Base-by-base conservation (phyloP, 2,888 invertebrate genomes). In the Pilophorus perplexus region DNA sequence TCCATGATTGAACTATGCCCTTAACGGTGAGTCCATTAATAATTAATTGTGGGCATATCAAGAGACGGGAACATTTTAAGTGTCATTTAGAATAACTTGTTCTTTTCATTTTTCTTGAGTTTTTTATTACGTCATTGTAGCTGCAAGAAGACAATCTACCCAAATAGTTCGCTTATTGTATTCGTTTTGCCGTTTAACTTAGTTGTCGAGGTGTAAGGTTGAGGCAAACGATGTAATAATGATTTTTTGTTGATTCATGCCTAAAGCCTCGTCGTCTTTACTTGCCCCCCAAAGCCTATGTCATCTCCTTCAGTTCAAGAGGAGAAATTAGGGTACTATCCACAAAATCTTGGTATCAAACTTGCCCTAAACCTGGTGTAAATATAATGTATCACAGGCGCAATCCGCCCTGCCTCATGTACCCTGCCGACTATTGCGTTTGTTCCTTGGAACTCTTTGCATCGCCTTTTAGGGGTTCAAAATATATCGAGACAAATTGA, bases 21-120 rank as follows among this genome's bases (percentile, higher is more conserved):
- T 37, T 67, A 65, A 69, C 69, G 69, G 69, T 69, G 69, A 69
- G 69, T 69, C 64, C 42, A 68, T 69, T 67, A 67, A 69, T 55
- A 69, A 69, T 69, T 67, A 67, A 69, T 69, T 69, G 69, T 67
- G 69, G 69, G 69, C 69, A 69, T 57, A 55, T 42, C 14, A 55
- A 65, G 48, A 68, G 44, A 50, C 66, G 57, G 55, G 57, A 46
- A 66, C 57, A 66, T 23, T 46, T 66, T 57, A 57, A 57, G 66
- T 57, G 59, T 57, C 66, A 46, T 67, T 60, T 50, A 20, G 44
- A 57, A 65, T 52, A 52, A 52, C 52, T 28, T 52, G n/a, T 22
- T 6, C 23, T 52, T 28, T 22, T 8, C 22, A 22, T n/a, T n/a
- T 23, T 65, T 27, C 23, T 28, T 46, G 16, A 18, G 20, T 54